Evolutionary conservation across 1,140 invertebrate genomes (phyloP).

Genomic region (Brachionus sp.): DNA sequence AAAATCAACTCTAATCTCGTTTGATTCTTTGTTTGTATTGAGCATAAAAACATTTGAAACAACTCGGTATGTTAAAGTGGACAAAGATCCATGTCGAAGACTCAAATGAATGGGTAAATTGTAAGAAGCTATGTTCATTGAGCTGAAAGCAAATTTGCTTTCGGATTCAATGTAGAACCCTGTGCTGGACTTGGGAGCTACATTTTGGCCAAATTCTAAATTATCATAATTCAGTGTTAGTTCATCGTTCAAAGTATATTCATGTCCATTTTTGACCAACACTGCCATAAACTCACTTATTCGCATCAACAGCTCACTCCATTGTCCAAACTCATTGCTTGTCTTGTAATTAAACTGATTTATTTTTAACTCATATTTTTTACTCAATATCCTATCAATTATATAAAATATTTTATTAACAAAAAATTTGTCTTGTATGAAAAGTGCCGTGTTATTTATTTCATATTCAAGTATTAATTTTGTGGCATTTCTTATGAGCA

Average conservation of each 20-base stretch:
- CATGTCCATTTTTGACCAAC: neutral
- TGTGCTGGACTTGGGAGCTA: neutral
- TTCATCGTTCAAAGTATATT: neutral
- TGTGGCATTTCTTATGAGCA: neutral
- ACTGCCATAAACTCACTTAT: neutral
- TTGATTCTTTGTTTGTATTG: neutral
- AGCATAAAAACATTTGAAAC: neutral
- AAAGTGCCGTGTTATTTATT: neutral
- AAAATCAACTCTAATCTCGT: neutral
- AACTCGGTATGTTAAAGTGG: neutral
- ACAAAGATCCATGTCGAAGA: neutral
- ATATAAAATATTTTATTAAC: conserved; percentile 14
- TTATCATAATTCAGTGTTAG: neutral
- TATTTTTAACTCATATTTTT: conserved; percentile 33
- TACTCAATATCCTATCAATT: neutral
- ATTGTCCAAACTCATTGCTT: neutral
- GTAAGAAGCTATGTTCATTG: neutral
- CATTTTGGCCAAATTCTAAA: conserved; percentile 1
- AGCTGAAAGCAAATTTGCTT: neutral
- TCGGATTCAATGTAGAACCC: neutral
- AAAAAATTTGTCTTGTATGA: conserved; percentile 40
- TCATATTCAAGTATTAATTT: conserved; percentile 22
- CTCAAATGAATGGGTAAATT: neutral
- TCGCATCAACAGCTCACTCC: neutral
- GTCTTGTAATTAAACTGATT: conserved; percentile 19